These are phyloP conservation scores for Acrossocheilus wenchowensis DNA, from an alignment of 2,797 vertebrate genomes.

Conservation along the genomic window DNA sequence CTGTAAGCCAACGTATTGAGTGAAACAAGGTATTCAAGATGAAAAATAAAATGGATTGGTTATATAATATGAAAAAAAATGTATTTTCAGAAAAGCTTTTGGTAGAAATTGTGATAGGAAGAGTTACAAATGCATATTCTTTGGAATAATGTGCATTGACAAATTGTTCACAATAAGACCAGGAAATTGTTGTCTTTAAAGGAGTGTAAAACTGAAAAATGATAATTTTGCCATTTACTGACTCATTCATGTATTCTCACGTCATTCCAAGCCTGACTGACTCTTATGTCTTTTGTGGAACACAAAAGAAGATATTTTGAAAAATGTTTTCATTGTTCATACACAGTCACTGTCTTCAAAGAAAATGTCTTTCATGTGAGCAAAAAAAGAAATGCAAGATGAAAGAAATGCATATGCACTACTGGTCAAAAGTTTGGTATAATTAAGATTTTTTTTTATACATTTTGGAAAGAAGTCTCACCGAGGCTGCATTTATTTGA, in stretches of 20 bases:
- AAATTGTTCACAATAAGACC: neutral
- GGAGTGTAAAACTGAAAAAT: neutral
- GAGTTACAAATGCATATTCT: neutral
- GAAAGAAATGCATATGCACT: neutral
- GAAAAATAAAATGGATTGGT: neutral
- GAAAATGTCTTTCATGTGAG: neutral
- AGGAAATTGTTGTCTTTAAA: constrained; percentile 1
- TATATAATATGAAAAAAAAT: neutral
- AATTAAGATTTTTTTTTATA: neutral
- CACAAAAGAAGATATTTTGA: neutral
- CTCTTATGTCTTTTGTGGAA: neutral
- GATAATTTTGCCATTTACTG: neutral
- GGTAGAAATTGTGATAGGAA: neutral
- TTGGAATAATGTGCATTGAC: neutral
- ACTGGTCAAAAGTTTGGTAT: neutral
- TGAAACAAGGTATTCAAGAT: neutral
- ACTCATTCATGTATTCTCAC: neutral
- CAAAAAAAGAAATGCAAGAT: neutral
- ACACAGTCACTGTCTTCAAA: neutral
- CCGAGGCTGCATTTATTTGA: neutral
- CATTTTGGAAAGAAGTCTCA: neutral
- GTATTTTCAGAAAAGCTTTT: neutral
- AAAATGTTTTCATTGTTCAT: neutral
- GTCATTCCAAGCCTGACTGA: neutral
- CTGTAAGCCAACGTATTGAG: neutral